phyloP scores from a whole-genome alignment of 2,888 invertebrate genomes.

The Ashinkailepas kermadecensis region DNA sequence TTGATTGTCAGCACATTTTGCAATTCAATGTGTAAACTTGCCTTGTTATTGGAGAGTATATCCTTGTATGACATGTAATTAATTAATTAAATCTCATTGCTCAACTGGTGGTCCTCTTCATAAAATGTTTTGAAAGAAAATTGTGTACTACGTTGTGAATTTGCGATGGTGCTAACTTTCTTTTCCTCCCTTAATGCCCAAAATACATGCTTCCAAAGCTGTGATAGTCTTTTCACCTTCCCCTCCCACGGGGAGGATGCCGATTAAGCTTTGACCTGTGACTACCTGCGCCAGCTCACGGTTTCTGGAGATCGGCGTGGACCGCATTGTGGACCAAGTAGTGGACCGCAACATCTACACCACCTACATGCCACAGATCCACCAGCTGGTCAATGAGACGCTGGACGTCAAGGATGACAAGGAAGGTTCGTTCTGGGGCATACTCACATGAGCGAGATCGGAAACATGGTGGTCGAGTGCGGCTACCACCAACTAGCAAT shows the following conservation, averaged over 20 bases:
- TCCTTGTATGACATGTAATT: not conserved
- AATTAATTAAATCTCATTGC: not conserved
- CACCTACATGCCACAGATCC: conserved; percentile 81
- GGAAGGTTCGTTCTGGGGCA: not conserved
- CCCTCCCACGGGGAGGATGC: not conserved
- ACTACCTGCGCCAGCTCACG: conserved; percentile 57
- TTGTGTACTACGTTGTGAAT: too few relatives aligned
- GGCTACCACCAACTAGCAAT: too few relatives aligned
- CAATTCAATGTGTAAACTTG: too few relatives aligned
- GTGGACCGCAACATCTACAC: conserved; percentile 86
- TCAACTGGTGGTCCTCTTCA: too few relatives aligned
- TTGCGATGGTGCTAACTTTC: too few relatives aligned
- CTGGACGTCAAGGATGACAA: conserved; percentile 54
- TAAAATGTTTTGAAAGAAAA: not conserved
- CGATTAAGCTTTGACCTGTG: not conserved
- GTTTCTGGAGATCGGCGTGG: conserved; percentile 81
- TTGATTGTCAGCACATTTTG: too few relatives aligned
- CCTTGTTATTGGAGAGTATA: not conserved
- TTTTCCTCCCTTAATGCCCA: not conserved
- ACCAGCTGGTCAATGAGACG: conserved; percentile 79
- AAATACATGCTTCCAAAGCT: not conserved
- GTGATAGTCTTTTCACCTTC: conserved; percentile 5
- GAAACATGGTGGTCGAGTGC: too few relatives aligned
- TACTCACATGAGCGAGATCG: too few relatives aligned
- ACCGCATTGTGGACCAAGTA: conserved; percentile 91